Evolutionary conservation across 2,113 vertebrate species (phyloP), one percentile per base, ranked within the genome.

Genomic region (Chroicocephalus ridibundus): DNA sequence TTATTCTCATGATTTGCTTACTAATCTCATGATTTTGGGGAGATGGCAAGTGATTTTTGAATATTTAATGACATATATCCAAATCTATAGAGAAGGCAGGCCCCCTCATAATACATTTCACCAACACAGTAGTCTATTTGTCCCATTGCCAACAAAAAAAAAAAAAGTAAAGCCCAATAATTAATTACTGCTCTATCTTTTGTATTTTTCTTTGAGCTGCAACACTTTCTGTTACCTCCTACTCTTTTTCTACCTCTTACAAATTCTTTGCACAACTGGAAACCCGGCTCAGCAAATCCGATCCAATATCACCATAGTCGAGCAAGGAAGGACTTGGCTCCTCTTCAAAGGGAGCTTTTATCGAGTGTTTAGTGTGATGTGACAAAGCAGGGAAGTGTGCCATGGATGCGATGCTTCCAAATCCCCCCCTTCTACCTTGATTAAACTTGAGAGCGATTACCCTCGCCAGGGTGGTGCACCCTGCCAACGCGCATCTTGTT

Each of bases 341-440:
- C 69, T 82, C 95, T 95, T 97, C 96, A 96, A 88, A 96, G 94
- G 72, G 65, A 95, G 88, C 76, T 95, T 94, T 95, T 95, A 92
- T 95, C 77, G 55, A 72, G 69, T 58, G 80, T 57, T 92, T 47
- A 25, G 92, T 84, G 83, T 71, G 94, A 95, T 75, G 95, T 89
- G 95, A 95, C 94, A 96, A 79, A 95, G 86, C 77, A 86, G 86
- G 80, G 95, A 96, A 55, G 88, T 71, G 86, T 93, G 95, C 94
- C 92, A 91, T 14, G 69, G 77, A 90, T n/a, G 64, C 0, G 10
- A 16, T 26, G 55, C 77, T 94, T 95, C 95, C 92, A 93, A 81
- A 93, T 68, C 44, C 51, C 66, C 82, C 40, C 42, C 36, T 86
- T 84, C 77, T 38, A 96, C 91, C 86, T 91, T 88, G 86, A 89